Evolutionary conservation across 2,888 invertebrate species (phyloP).

Genomic region (Melanostoma scalare): DNA sequence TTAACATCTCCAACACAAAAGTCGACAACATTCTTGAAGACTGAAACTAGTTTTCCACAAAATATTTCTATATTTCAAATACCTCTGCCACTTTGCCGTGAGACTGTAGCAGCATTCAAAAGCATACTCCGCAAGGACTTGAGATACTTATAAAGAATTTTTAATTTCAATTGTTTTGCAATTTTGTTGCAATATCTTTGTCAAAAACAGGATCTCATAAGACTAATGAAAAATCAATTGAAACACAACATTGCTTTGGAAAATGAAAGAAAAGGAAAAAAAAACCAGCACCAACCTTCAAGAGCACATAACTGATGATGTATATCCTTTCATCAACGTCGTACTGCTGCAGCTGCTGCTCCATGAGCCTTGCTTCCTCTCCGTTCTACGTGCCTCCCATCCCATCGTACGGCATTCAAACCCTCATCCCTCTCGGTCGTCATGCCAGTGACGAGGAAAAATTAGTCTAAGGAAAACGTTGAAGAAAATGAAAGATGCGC

Average conservation of each 20-base stretch:
- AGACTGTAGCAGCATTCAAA: too few species aligned
- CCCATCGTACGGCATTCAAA: not conserved
- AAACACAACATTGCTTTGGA: conserved; percentile 55
- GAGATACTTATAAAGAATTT: not conserved
- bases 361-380: conserved; percentile 11
- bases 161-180: conserved; percentile 37
- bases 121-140: not conserved
- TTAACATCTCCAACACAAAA: too few species aligned
- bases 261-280: not conserved
- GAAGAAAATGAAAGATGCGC: conserved; percentile 72
- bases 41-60: too few species aligned
- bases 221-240: conserved; percentile 72
- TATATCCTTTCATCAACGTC: conserved; percentile 70
- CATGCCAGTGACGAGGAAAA: conserved; percentile 70
- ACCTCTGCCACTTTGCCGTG: too few species aligned
- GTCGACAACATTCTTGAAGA: too few species aligned
- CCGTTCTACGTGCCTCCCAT: not conserved
- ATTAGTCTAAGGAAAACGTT: conserved; percentile 70
- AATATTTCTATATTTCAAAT: too few species aligned
- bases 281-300: conserved; percentile 52
- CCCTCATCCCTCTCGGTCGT: conserved; percentile 29
- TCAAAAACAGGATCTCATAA: conserved; percentile 44
- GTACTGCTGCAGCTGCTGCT: conserved; percentile 51
- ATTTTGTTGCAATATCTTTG: conserved; percentile 35
- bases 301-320: conserved; percentile 66